These are phyloP conservation scores for Ctenochaetus hawaiiensis DNA, from an alignment of 2,797 vertebrate species.

Conservation along the genomic window DNA sequence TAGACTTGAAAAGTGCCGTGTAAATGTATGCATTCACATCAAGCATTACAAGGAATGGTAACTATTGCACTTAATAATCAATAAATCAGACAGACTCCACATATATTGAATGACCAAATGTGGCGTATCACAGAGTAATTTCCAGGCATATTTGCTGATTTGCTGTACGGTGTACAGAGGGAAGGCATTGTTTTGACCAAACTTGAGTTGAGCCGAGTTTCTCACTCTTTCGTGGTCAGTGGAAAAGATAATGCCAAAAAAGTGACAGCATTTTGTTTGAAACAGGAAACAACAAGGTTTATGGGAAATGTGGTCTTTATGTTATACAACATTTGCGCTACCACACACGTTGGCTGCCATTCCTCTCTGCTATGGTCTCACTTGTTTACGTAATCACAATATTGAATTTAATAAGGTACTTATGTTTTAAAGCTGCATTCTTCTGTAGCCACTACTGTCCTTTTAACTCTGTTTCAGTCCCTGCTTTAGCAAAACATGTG, in stretches of 20 bases:
- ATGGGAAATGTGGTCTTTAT: constrained; percentile 37
- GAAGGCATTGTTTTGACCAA: constrained; percentile 16
- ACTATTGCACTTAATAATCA: not conserved
- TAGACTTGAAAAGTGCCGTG: no score
- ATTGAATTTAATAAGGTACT: constrained; percentile 23
- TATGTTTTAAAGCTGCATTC: constrained; percentile 42
- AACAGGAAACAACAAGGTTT: constrained; percentile 37
- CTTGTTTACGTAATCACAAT: not conserved
- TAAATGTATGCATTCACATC: no score
- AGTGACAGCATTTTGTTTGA: constrained; percentile 31
- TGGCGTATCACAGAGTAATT: constrained; percentile 5
- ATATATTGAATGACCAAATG: constrained; percentile 15
- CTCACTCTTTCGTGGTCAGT: constrained; percentile 16
- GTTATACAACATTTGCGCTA: constrained; percentile 24
- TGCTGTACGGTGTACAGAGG: constrained; percentile 10
- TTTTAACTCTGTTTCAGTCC: not conserved
- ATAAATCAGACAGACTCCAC: not conserved
- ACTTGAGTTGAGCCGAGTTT: not conserved
- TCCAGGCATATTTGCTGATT: constrained; percentile 7
- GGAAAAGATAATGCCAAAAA: constrained; percentile 22
- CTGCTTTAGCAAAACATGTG: constrained; percentile 10
- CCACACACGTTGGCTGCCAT: constrained; percentile 1
- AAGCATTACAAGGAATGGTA: no score
- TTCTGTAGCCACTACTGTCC: constrained; percentile 15
- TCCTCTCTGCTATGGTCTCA: not conserved